Conservation (phyloP, 2,888 invertebrate genomes). For the Cerceris ruficornis region DNA sequence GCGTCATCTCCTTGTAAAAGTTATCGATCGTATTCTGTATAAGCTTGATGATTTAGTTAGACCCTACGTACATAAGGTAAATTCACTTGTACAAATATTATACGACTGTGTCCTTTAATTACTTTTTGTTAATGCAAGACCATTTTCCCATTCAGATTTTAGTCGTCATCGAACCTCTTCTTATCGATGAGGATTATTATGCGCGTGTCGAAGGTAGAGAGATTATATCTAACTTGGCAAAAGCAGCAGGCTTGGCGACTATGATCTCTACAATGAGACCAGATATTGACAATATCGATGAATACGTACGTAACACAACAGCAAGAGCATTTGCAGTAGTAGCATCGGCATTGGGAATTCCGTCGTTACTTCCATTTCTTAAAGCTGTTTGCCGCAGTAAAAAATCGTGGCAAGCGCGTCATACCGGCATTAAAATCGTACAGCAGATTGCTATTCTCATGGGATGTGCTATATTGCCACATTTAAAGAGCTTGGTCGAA, state of each 20-base stretch:
- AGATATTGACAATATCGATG: constrained; percentile 99
- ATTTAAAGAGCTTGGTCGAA: constrained; percentile 98
- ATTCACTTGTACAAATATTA: neutral
- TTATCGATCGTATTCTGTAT: constrained; percentile 98
- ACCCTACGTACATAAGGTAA: constrained; percentile 98
- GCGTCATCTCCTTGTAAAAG: constrained; percentile 98
- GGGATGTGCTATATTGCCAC: constrained; percentile 99
- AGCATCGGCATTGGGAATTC: constrained; percentile 99
- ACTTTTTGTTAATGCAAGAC: constrained; percentile 4
- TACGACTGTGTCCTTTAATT: neutral
- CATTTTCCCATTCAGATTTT: constrained; percentile 86
- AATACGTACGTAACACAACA: constrained; percentile 99
- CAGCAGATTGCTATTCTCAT: constrained; percentile 99
- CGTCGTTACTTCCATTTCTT: constrained; percentile 97
- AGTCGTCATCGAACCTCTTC: constrained; percentile 98
- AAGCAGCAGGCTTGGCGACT: constrained; percentile 99
- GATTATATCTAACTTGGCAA: constrained; percentile 99
- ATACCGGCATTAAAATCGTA: constrained; percentile 99
- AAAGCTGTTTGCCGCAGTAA: constrained; percentile 99
- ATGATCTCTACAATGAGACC: constrained; percentile 99
- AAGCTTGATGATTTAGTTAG: constrained; percentile 99
- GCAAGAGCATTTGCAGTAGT: constrained; percentile 99
- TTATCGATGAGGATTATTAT: constrained; percentile 99
- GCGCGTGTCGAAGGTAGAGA: constrained; percentile 99
- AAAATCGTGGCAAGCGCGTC: constrained; percentile 99